Evolutionary conservation across 1,140 invertebrate species (phyloP), one percentile per base, ranked within the genome.

Genomic region (Hestina assimilis): DNA sequence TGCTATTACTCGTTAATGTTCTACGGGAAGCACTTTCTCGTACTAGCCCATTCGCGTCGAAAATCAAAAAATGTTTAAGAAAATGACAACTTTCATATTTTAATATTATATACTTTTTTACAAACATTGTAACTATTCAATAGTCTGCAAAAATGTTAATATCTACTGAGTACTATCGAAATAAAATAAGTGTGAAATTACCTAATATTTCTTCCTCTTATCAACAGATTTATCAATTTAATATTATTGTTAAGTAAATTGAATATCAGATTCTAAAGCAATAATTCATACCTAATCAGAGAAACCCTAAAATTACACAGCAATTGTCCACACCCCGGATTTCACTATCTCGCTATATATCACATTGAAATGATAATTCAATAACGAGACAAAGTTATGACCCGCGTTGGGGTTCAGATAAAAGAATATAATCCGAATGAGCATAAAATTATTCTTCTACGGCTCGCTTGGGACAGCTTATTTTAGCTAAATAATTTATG

Each of bases 291-390:
- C 69, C 66, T 70, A 81, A 79, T 79, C 72, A 72, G 67, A 64
- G 66, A 60, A 52, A 67, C 76, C 72, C 78, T 66, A 63, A 79
- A 75, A 83, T 80, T 79, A 77, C 69, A 82, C 63, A 68, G 69
- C 66, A 69, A 73, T 78, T 73, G 70, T 79, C 61, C 59, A 51
- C 80, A 69, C 79, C 73, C 78, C 64, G 68, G 60, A 69, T 75
- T 69, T 59, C 54, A 66, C 62, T 69, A 75, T 73, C 79, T 66
- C 60, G 55, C 70, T 66, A 70, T 83, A 80, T 75, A 85, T 84
- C 76, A 83, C 77, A 87, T 83, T 83, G 70, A 73, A 81, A 85
- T 83, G 82, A 84, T 87, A 83, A 84, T 86, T 83, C 81, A 84
- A 86, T 84, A 84, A 78, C 68, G 45, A 72, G 38, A 71, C 52